A percentile compares a stretch with the other conserved stretches of the same genome.
Conservation (phyloP, 2,888 invertebrate genomes). For the Drosophila nigricruria region DNA sequence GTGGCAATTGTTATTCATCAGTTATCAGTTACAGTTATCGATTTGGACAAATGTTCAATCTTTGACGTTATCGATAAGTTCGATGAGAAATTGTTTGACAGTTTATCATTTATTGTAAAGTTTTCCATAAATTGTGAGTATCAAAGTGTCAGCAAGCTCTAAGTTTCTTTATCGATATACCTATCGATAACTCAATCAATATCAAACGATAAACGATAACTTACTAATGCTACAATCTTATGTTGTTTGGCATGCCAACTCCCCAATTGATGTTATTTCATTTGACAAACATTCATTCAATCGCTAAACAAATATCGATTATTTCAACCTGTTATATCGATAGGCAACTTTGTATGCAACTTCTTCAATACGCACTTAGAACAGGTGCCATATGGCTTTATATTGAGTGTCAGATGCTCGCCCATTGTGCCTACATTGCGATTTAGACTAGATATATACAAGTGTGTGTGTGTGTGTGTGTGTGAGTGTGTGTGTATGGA, state of each 20-base stretch:
- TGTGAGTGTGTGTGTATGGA: constrained; percentile 10
- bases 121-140: too few species aligned
- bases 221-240: not conserved
- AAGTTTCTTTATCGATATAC: not conserved
- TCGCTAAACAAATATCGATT: not conserved
- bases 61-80: not conserved
- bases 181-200: not conserved
- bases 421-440: constrained; percentile 30
- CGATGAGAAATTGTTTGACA: too few species aligned
- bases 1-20: too few species aligned
- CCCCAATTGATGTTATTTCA: not conserved
- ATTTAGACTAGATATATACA: not conserved
- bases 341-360: not conserved
- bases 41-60: not conserved
- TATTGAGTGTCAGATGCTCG: constrained; percentile 12
- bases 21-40: not conserved
- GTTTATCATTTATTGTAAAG: too few species aligned
- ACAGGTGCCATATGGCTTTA: not conserved
- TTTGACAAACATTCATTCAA: not conserved
- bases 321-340: not conserved
- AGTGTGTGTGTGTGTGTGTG: not conserved
- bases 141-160: not conserved
- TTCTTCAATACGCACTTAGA: not conserved
- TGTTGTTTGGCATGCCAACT: not conserved
- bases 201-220: not conserved